phyloP scores from a whole-genome alignment of 2,888 invertebrate species.

The Cataglyphis altisquamis region DNA sequence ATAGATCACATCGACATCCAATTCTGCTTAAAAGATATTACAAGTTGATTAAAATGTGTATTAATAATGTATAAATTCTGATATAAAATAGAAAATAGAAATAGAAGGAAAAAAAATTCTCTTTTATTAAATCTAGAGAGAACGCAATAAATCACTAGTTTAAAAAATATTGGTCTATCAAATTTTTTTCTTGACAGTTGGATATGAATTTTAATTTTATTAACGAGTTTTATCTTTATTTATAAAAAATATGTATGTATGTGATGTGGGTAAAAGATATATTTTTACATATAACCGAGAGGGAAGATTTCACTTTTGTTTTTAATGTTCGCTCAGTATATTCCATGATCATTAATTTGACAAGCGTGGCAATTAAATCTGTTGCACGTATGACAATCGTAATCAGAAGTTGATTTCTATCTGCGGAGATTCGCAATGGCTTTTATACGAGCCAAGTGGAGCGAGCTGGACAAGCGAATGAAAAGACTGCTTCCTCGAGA shows the following conservation, averaged over 20 bases:
- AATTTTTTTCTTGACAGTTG: background rate
- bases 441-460: constrained; percentile 25
- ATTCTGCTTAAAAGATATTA: too few relatives aligned
- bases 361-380: constrained; percentile 46
- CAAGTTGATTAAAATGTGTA: too few relatives aligned
- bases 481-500: constrained; percentile 33
- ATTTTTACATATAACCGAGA: background rate
- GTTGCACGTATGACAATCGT: constrained; percentile 41
- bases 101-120: background rate
- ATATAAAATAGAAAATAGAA: too few relatives aligned
- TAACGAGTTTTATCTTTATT: background rate
- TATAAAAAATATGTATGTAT: background rate
- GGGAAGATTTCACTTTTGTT: constrained; percentile 10
- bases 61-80: too few relatives aligned
- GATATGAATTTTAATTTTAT: constrained; percentile 12
- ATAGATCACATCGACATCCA: background rate
- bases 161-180: background rate
- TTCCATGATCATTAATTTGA: constrained; percentile 45
- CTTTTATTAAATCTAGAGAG: background rate
- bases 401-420: constrained; percentile 45
- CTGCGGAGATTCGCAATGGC: constrained; percentile 48
- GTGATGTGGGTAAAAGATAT: background rate
- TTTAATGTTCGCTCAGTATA: constrained; percentile 26
- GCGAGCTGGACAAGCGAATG: background rate
- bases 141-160: background rate